Evolutionary conservation across 2,797 vertebrate species (phyloP).

Genomic region (Limosa lapponica): DNA sequence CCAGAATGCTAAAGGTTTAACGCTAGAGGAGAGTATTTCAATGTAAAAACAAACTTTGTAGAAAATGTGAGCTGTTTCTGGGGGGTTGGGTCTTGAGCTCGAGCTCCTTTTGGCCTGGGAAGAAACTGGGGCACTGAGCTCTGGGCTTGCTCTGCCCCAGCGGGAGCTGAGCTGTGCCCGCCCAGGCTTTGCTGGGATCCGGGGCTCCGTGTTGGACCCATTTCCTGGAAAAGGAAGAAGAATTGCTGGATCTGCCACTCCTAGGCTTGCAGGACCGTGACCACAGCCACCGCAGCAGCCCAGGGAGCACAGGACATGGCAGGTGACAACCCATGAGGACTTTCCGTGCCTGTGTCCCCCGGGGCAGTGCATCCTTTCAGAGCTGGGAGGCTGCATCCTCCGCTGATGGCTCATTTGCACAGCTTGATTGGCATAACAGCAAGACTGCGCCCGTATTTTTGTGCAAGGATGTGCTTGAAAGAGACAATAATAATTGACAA

Average conservation of each 20-base stretch:
- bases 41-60: background rate
- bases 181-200: background rate
- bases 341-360: background rate
- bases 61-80: background rate
- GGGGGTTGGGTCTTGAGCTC: background rate
- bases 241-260: background rate
- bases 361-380: background rate
- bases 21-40: background rate
- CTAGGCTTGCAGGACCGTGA: rapidly evolving
- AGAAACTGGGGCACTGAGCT: background rate
- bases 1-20: background rate
- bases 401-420: background rate
- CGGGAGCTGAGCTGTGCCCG: background rate
- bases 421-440: rapidly evolving
- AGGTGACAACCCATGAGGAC: rapidly evolving
- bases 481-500: background rate
- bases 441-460: background rate
- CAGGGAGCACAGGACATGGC: background rate
- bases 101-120: background rate
- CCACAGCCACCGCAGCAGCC: rapidly evolving
- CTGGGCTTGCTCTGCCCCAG: background rate
- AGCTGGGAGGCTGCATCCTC: background rate
- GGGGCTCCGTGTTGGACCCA: rapidly evolving
- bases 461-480: background rate
- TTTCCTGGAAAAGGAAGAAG: background rate